phyloP scores from a whole-genome alignment of 2,888 invertebrate genomes.

The Phaonia tiefii region DNA sequence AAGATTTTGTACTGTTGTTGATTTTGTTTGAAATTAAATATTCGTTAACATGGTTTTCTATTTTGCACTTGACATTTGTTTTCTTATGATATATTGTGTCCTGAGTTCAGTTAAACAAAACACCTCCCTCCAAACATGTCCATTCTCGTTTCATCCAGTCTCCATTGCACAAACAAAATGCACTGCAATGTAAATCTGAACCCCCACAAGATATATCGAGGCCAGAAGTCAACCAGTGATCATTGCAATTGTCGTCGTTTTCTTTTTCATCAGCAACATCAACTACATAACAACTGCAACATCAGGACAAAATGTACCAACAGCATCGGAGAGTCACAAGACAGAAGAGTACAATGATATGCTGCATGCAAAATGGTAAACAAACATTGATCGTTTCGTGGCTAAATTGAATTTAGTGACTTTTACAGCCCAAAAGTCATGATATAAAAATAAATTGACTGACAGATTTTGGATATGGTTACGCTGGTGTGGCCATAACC shows the following conservation, averaged over 20 bases:
- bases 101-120: background rate
- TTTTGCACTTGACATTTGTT: too few species aligned
- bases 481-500: constrained; percentile 44
- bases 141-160: background rate
- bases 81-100: background rate
- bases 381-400: constrained; percentile 64
- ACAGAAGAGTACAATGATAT: constrained; percentile 42
- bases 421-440: constrained; percentile 64
- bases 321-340: constrained; percentile 19
- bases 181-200: constrained; percentile 29
- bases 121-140: background rate
- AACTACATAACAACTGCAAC: constrained; percentile 33
- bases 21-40: too few species aligned
- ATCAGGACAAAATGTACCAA: constrained; percentile 26
- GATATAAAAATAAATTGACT: constrained; percentile 69
- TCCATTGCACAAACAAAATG: background rate
- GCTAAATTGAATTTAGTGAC: constrained; percentile 66
- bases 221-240: constrained; percentile 63
- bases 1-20: too few species aligned
- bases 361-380: constrained; percentile 43
- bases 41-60: too few species aligned
- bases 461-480: constrained; percentile 69
- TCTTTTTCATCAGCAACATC: constrained; percentile 38
- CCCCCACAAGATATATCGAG: constrained; percentile 44
- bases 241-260: constrained; percentile 47